phyloP scores from a whole-genome alignment of 2,113 vertebrate genomes.

The Notarius quadriscutis region DNA sequence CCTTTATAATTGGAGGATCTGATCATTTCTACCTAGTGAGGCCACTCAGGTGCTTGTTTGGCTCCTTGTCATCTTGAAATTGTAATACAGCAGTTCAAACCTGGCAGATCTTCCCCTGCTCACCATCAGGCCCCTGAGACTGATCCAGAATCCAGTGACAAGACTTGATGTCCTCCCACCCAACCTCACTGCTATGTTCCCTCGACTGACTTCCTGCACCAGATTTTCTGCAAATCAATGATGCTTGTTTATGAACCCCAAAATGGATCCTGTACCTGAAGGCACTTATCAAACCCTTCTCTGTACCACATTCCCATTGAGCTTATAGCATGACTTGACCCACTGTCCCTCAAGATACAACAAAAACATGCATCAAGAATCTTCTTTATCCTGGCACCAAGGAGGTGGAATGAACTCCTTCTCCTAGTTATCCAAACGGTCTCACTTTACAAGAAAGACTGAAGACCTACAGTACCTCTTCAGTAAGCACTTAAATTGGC shows the following conservation, averaged over 20 bases:
- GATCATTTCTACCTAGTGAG: background rate
- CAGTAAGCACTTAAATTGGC: background rate
- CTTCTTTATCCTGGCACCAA: background rate
- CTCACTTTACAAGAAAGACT: background rate
- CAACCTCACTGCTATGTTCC: background rate
- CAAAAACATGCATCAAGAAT: background rate
- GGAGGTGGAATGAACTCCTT: background rate
- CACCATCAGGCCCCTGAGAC: background rate
- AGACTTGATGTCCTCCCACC: background rate
- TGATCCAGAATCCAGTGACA: background rate
- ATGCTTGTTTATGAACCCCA: background rate
- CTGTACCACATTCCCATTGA: background rate
- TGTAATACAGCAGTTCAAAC: background rate
- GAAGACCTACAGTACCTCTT: no score
- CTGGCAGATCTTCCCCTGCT: background rate
- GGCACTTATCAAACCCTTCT: background rate
- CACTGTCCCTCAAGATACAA: background rate
- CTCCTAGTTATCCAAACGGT: background rate
- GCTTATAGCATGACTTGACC: background rate
- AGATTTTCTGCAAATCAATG: background rate
- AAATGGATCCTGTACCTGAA: background rate
- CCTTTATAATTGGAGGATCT: background rate
- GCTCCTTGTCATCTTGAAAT: background rate
- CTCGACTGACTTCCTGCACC: background rate
- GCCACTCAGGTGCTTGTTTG: background rate